Evolutionary conservation across 1,140 invertebrate genomes (phyloP).

Genomic region (Nixonia krombeini): DNA sequence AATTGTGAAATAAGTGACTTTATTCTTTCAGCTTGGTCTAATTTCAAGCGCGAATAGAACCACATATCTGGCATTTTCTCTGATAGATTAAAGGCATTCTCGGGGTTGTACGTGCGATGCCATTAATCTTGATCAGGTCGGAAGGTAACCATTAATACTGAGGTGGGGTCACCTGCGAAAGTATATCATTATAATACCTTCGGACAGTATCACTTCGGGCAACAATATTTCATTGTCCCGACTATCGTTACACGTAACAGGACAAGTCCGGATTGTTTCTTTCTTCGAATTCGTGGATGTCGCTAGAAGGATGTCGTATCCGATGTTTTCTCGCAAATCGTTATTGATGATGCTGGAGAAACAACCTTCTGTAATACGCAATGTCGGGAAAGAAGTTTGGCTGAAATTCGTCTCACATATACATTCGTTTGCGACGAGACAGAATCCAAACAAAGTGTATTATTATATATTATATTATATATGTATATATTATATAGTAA

Average conservation of each 20-base stretch:
- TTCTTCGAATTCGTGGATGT: constrained; percentile 8
- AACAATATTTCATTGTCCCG: constrained; percentile 39
- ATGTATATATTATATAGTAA: too few species aligned
- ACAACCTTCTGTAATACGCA: constrained; percentile 28
- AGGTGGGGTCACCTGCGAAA: constrained; percentile 48
- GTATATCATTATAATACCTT: constrained; percentile 55
- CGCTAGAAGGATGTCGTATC: constrained; percentile 26
- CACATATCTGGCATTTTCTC: too few species aligned
- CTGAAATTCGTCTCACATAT: too few species aligned
- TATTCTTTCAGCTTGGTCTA: too few species aligned
- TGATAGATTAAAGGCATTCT: too few species aligned
- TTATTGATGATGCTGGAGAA: constrained; percentile 33
- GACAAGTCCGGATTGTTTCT: constrained; percentile 5
- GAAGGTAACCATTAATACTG: constrained; percentile 54
- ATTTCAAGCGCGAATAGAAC: too few species aligned
- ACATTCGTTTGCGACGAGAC: too few species aligned
- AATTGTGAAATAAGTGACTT: too few species aligned
- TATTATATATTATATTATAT: too few species aligned
- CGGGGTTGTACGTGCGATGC: too few species aligned
- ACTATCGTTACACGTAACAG: neutral
- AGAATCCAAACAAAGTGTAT: too few species aligned
- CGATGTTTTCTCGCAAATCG: constrained; percentile 23
- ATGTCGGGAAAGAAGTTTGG: too few species aligned
- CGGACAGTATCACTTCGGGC: constrained; percentile 33
- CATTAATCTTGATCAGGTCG: constrained; percentile 56